phyloP scores from a whole-genome alignment of 2,113 vertebrate genomes.

The Periophthalmus modestus region DNA sequence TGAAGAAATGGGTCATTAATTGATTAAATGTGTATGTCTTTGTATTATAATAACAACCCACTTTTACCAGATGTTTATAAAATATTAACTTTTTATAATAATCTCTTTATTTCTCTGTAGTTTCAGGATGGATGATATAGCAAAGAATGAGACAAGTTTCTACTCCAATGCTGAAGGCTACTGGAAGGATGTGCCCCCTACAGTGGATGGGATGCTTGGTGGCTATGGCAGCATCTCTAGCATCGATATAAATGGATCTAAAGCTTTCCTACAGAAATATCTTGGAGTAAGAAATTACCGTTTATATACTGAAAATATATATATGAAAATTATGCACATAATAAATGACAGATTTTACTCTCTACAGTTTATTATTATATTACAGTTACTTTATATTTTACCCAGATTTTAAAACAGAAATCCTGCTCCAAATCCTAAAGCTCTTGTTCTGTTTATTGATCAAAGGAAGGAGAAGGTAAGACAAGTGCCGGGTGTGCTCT shows the following conservation, averaged over 20 bases:
- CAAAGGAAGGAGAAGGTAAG: conserved; percentile 85
- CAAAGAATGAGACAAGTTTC: conserved; percentile 82
- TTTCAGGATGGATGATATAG: conserved; percentile 83
- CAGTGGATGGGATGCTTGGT: conserved; percentile 95
- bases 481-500: conserved; percentile 82
- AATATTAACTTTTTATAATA: no score
- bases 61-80: not conserved
- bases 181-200: conserved; percentile 89
- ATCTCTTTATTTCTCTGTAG: not conserved
- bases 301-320: not conserved
- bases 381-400: not conserved
- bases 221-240: conserved; percentile 95
- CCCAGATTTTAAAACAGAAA: not conserved
- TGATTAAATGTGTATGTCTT: not conserved
- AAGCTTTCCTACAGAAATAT: conserved; percentile 89
- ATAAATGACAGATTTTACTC: no score
- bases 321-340: not conserved
- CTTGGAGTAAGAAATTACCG: conserved; percentile 80
- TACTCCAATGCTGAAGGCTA: conserved; percentile 93
- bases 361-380: no score
- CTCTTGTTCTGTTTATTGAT: not conserved
- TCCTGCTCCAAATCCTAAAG: not conserved
- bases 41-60: not conserved
- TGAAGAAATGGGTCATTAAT: not conserved
- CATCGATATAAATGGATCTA: conserved; percentile 92